Percentiles rank a stretch among this genome's conserved stretches.
Evolutionary conservation across 2,113 vertebrate genomes (phyloP).

Genomic region (Octodon degus): DNA sequence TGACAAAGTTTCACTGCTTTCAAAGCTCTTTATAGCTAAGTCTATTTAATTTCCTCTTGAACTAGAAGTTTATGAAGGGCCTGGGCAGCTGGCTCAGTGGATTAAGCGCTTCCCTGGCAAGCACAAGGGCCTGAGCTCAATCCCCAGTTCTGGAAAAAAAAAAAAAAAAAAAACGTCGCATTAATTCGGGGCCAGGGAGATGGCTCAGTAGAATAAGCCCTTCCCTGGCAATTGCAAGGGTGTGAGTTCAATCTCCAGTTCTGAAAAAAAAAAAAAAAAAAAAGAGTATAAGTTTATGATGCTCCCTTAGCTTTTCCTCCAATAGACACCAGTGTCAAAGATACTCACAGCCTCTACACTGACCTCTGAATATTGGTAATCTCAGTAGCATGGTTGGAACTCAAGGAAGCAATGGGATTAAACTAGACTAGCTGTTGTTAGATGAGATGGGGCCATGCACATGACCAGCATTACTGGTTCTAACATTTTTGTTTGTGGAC

Average conservation of each 20-base stretch:
- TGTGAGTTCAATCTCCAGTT: too few relatives aligned
- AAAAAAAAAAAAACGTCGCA: too few relatives aligned
- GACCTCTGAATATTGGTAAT: not conserved
- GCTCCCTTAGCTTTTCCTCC: constrained; percentile 83
- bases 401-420: not conserved
- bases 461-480: not conserved
- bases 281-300: constrained; percentile 83
- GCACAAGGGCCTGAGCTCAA: too few relatives aligned
- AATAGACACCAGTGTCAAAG: not conserved
- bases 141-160: too few relatives aligned
- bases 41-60: constrained; percentile 90
- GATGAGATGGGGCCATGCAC: not conserved
- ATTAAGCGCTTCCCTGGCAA: too few relatives aligned
- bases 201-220: too few relatives aligned
- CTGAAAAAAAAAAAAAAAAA: too few relatives aligned
- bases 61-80: constrained; percentile 86
- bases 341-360: not conserved
- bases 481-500: not conserved
- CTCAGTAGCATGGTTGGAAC: not conserved
- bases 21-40: constrained; percentile 88
- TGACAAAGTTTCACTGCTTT: constrained; percentile 88
- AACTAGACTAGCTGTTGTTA: not conserved
- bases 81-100: too few relatives aligned
- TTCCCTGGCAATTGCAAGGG: too few relatives aligned
- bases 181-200: too few relatives aligned